Evolutionary conservation across 2,797 vertebrate species (phyloP), one percentile per base, ranked within the genome.

Genomic region (Diplodus sargus): DNA sequence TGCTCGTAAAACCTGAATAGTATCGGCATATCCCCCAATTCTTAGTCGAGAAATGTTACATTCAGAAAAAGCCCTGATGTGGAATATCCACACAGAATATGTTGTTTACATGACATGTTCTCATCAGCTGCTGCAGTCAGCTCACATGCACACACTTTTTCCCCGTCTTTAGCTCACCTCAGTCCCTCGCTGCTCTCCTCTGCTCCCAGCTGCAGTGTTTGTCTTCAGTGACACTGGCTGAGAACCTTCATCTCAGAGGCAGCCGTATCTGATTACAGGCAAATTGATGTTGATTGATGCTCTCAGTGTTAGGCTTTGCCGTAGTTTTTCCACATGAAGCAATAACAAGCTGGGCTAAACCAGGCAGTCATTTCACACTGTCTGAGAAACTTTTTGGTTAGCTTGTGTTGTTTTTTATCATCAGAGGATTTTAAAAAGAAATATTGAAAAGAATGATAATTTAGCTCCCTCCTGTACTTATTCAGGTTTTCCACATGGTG

Each of bases 241-340:
- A n/a, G n/a, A n/a, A n/a, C n/a, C n/a, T n/a, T n/a, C n/a, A n/a
- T n/a, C n/a, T 64, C 42, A 79, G n/a, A 73, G 43, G 60, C 84
- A 78, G 87, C 71, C 52, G 20, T 53, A 52, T 87, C 82, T 83
- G 72, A 81, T 85, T 86, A 67, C 65, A 73, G 70, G 47, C 71
- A 81, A 61, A 82, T 71, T 76, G 56, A 61, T 81, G 59, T 57
- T 85, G 84, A 91, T 75, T 83, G 86, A 86, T 77, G 66, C 72
- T 47, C n/a, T 78, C 78, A 3, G 11, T 64, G 57, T 28, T 39
- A 17, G 58, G 59, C 70, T 69, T 60, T 71, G 42, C 68, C 18
- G 14, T 70, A 13, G 17, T 63, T 64, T 78, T 82, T 67, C 74
- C 74, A 82, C 70, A 68, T 68, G 62, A 81, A 81, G 66, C 53